Conservation (phyloP, 1,140 invertebrate genomes). For the Pseudomyrmex sp. region DNA sequence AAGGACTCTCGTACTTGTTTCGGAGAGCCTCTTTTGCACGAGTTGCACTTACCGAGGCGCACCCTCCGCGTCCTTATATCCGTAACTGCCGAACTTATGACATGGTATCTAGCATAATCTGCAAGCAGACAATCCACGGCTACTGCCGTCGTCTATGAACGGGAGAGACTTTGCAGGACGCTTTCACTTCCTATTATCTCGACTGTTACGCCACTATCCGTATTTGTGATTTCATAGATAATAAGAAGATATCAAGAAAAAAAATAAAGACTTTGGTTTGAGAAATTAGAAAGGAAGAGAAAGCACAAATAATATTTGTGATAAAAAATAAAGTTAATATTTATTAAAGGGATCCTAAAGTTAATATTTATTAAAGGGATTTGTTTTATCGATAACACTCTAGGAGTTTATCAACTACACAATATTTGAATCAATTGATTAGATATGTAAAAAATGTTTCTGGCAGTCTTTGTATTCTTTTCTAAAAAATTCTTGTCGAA, state of each 20-base stretch:
- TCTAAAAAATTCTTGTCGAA: neutral
- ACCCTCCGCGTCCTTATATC: conserved; percentile 65
- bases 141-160: conserved; percentile 47
- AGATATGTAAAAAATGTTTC: neutral
- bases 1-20: conserved; percentile 70
- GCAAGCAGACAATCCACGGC: conserved; percentile 50
- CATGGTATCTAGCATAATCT: conserved; percentile 48
- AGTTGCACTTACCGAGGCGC: conserved; percentile 62
- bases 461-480: neutral
- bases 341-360: no score
- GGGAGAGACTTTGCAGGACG: conserved; percentile 40
- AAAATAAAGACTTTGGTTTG: neutral
- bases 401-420: no score
- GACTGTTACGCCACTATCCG: conserved; percentile 3
- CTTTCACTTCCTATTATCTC: conserved; percentile 1
- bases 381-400: no score
- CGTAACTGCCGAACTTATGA: conserved; percentile 77
- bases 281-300: neutral
- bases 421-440: neutral
- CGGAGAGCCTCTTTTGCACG: conserved; percentile 41
- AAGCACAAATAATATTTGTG: neutral
- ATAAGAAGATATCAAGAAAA: conserved; percentile 7
- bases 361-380: no score
- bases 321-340: neutral
- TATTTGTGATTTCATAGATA: conserved; percentile 11